These are phyloP conservation scores for Lepidocyrtinus sp. DNA, from an alignment of 2,888 invertebrate species.

Conservation along the genomic window DNA sequence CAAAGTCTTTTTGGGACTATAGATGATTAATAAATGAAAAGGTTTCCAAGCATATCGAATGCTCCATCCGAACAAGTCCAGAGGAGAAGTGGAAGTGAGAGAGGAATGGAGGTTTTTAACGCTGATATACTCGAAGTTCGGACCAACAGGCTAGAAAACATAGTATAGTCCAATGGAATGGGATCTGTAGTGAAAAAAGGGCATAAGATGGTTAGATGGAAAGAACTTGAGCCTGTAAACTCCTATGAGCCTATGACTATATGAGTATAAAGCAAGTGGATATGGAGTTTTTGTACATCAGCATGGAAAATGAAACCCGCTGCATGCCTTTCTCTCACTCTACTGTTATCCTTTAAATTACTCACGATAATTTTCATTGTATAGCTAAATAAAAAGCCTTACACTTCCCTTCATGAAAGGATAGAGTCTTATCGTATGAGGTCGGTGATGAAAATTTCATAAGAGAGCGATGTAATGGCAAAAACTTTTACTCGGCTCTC, in stretches of 20 bases:
- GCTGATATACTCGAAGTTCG: neutral
- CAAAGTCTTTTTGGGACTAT: no score
- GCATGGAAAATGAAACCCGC: neutral
- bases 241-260: no score
- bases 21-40: no score
- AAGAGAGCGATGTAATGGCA: neutral
- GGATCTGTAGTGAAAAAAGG: neutral
- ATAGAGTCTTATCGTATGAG: neutral
- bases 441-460: neutral
- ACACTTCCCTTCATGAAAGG: neutral
- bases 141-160: slow-evolving; percentile 39
- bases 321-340: neutral
- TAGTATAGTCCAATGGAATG: neutral
- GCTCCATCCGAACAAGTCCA: slow-evolving; percentile 50
- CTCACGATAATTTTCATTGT: no score
- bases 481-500: neutral
- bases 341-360: no score
- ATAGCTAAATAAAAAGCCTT: neutral
- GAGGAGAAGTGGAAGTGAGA: slow-evolving; percentile 52
- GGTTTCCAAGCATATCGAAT: slow-evolving; percentile 32
- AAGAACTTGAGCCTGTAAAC: no score
- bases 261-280: no score
- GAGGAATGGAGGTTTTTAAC: slow-evolving; percentile 32
- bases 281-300: no score
- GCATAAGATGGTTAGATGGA: no score